Conservation (phyloP, 2,113 vertebrate genomes). For the Festucalex cinctus region DNA sequence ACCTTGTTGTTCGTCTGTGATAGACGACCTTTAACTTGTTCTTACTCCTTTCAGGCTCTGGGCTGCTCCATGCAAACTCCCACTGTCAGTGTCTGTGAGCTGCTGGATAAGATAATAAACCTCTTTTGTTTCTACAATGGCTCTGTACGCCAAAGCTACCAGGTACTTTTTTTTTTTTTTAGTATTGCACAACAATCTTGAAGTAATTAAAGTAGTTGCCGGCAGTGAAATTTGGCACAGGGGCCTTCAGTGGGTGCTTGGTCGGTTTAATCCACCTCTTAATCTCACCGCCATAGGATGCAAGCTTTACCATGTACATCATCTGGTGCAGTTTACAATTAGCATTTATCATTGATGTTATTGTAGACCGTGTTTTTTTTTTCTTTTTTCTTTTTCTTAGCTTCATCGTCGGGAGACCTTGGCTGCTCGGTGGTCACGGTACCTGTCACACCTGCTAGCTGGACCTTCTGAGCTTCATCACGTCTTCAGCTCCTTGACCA, state of each 20-base stretch:
- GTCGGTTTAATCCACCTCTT: no score
- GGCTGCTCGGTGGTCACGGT: conserved; percentile 75
- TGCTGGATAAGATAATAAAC: conserved; percentile 83
- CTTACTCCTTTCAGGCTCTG: conserved; percentile 75
- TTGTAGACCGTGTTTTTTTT: no score
- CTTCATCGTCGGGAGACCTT: conserved; percentile 61
- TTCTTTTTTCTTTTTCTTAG: conserved; percentile 51
- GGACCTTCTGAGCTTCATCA: conserved; percentile 78
- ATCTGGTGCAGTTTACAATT: no score
- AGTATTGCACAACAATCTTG: no score
- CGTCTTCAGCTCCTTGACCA: conserved; percentile 84
- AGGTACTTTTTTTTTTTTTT: conserved; percentile 61
- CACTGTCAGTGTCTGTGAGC: conserved; percentile 78
- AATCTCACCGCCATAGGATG: no score
- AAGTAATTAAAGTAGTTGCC: no score
- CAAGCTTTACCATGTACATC: no score
- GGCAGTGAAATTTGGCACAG: no score
- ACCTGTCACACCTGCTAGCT: conserved; percentile 76
- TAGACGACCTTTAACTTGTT: conserved; percentile 25
- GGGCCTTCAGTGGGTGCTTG: no score
- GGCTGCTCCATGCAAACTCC: conserved; percentile 82
- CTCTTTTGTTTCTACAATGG: conserved; percentile 90
- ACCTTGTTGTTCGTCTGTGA: background rate
- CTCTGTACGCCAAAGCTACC: conserved; percentile 75
- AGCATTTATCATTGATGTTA: no score